phyloP scores from a whole-genome alignment of 2,797 vertebrate species.

The Aplochiton taeniatus region DNA sequence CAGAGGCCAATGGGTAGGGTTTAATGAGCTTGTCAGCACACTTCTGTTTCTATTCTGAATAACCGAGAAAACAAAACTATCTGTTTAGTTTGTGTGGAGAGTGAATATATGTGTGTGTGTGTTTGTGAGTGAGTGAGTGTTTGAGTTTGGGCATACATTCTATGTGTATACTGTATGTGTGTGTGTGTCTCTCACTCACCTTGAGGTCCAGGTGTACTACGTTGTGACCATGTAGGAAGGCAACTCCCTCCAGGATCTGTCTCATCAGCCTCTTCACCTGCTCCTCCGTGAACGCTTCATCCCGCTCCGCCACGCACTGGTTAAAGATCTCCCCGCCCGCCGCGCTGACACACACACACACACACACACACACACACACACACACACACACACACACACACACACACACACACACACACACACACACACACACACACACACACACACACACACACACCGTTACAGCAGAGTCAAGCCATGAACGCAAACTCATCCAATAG shows the following conservation, averaged over 20 bases:
- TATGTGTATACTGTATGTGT: neutral
- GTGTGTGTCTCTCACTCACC: slow-evolving; percentile 62
- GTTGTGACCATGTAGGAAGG: slow-evolving; percentile 83
- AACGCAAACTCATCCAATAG: too few relatives aligned
- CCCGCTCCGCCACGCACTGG: slow-evolving; percentile 87
- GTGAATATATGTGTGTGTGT: too few relatives aligned
- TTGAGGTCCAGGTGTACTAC: slow-evolving; percentile 93
- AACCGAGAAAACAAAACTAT: too few relatives aligned
- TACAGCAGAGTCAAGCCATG: too few relatives aligned
- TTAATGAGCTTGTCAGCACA: too few relatives aligned
- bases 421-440: slow-evolving; percentile 10
- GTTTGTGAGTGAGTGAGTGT: neutral
- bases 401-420: neutral
- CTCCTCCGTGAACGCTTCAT: slow-evolving; percentile 86
- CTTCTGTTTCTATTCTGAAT: too few relatives aligned
- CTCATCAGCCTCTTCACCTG: slow-evolving; percentile 90
- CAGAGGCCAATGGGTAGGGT: too few relatives aligned
- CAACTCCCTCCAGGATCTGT: slow-evolving; percentile 89
- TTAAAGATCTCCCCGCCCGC: slow-evolving; percentile 93
- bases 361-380: neutral
- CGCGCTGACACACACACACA: slow-evolving; percentile 68
- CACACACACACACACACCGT: neutral
- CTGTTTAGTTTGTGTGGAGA: neutral
- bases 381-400: neutral
- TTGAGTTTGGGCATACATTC: too few relatives aligned